These are phyloP conservation scores for Hippasteria phrygiana DNA, from an alignment of 53 echinoderm and acorn worm genomes.

Conservation along the genomic window DNA sequence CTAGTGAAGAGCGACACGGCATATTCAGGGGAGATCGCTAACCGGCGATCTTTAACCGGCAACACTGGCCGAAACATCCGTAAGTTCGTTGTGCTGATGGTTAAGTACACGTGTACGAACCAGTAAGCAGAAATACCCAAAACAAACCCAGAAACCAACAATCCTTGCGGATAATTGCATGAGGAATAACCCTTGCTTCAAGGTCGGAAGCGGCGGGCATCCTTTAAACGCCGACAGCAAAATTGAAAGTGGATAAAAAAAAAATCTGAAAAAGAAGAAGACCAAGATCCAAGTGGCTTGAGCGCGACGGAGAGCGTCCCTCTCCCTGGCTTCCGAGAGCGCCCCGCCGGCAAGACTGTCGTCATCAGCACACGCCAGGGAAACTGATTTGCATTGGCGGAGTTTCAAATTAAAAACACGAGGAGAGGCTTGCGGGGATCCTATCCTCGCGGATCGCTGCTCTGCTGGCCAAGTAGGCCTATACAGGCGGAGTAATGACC, in stretches of 20 bases:
- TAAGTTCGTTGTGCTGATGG: neutral
- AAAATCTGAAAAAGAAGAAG: neutral
- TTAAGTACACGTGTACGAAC: neutral
- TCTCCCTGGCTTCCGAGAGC: neutral
- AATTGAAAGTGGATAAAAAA: neutral
- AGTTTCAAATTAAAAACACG: slow-evolving; percentile 43
- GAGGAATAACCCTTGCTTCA: neutral
- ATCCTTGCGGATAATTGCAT: neutral
- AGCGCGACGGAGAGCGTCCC: neutral
- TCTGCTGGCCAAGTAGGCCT: neutral
- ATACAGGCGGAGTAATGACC: slow-evolving; percentile 44
- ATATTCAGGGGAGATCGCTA: neutral
- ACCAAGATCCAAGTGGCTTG: neutral
- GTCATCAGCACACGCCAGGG: neutral
- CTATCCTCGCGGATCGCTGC: neutral
- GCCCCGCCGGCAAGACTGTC: slow-evolving; percentile 24
- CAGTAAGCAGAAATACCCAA: neutral
- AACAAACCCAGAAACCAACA: neutral
- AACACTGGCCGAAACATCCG: neutral
- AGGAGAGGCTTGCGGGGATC: neutral
- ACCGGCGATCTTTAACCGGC: no score
- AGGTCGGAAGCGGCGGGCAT: neutral
- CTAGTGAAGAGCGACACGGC: neutral
- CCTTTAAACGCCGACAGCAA: neutral
- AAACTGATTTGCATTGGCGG: slow-evolving; percentile 32